Percentiles rank a stretch among this genome's conserved stretches.
These are phyloP conservation scores for Erebia palarica DNA, from an alignment of 2,888 invertebrate species.

Conservation along the genomic window DNA sequence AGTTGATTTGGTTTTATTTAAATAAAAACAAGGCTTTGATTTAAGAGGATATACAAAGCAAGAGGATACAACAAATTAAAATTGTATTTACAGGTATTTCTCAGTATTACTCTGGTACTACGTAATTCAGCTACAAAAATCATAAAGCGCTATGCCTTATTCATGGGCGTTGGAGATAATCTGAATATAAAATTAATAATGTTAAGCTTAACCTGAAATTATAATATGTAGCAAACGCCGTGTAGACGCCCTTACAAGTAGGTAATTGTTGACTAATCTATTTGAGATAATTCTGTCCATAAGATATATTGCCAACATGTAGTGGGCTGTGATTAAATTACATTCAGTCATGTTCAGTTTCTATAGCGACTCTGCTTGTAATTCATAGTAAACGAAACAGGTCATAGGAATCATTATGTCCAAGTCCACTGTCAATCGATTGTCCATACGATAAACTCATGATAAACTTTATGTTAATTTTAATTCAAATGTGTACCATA, in stretches of 20 bases:
- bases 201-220: constrained; percentile 24
- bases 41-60: not conserved
- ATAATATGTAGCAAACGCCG: constrained; percentile 28
- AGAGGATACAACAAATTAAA: not conserved
- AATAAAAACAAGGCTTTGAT: not conserved
- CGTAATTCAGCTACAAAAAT: not conserved
- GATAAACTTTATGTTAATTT: constrained; percentile 28
- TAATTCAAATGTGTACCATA: constrained; percentile 22
- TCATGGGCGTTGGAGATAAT: constrained; percentile 12
- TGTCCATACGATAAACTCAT: constrained; percentile 22
- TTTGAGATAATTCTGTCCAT: constrained; percentile 39
- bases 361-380: constrained; percentile 21
- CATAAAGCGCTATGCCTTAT: constrained; percentile 6
- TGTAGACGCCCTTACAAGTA: constrained; percentile 34
- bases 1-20: too few relatives aligned
- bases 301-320: constrained; percentile 38
- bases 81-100: not conserved
- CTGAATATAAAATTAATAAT: constrained; percentile 23
- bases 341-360: constrained; percentile 31
- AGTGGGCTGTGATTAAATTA: constrained; percentile 35
- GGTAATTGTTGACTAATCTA: constrained; percentile 42
- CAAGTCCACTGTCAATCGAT: constrained; percentile 33
- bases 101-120: constrained; percentile 13
- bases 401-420: constrained; percentile 28
- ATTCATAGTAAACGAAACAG: constrained; percentile 28